These are phyloP conservation scores for Apostichopus leukothele DNA, from an alignment of 53 echinoderm and acorn worm species.

Conservation along the genomic window DNA sequence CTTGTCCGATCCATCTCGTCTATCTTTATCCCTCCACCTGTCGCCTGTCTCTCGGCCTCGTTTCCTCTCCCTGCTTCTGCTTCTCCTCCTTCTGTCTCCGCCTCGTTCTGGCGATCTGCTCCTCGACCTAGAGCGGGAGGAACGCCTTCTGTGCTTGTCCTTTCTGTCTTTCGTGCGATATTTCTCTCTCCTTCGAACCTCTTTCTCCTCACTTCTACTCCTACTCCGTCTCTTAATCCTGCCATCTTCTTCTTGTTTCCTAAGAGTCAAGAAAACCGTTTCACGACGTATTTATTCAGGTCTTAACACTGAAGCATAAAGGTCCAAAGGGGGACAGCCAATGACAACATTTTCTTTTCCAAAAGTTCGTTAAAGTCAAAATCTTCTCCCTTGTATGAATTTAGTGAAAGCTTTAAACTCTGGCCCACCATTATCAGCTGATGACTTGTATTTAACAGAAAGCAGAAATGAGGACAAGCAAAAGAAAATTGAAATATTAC, in stretches of 20 bases:
- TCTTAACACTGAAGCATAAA: too few relatives aligned
- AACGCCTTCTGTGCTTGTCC: slow-evolving; percentile 53
- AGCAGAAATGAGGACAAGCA: too few relatives aligned
- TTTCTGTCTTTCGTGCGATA: slow-evolving; percentile 56
- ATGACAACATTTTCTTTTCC: too few relatives aligned
- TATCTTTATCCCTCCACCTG: slow-evolving; percentile 39
- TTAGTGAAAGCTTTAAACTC: too few relatives aligned
- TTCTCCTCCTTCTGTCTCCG: slow-evolving; percentile 49
- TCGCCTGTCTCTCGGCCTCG: slow-evolving; percentile 43
- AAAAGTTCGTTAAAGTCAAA: too few relatives aligned
- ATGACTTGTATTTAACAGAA: too few relatives aligned
- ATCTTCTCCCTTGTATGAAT: too few relatives aligned
- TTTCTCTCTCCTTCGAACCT: slow-evolving; percentile 51
- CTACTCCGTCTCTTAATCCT: slow-evolving; percentile 3
- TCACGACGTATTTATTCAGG: background rate
- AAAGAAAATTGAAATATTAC: too few relatives aligned
- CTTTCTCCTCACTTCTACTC: slow-evolving; percentile 53
- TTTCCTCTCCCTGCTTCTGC: slow-evolving; percentile 48
- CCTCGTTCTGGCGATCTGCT: slow-evolving; percentile 55
- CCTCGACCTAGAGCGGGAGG: slow-evolving; percentile 64
- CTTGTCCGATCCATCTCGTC: slow-evolving; percentile 44
- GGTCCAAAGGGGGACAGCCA: too few relatives aligned
- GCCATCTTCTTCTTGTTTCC: slow-evolving; percentile 24
- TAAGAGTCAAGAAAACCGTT: background rate
- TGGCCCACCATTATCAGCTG: too few relatives aligned